A percentile compares a stretch with the other conserved stretches of the same genome.
Evolutionary conservation across 2,113 vertebrate species (phyloP).

Genomic region (Sphaerodactylus townsendi): DNA sequence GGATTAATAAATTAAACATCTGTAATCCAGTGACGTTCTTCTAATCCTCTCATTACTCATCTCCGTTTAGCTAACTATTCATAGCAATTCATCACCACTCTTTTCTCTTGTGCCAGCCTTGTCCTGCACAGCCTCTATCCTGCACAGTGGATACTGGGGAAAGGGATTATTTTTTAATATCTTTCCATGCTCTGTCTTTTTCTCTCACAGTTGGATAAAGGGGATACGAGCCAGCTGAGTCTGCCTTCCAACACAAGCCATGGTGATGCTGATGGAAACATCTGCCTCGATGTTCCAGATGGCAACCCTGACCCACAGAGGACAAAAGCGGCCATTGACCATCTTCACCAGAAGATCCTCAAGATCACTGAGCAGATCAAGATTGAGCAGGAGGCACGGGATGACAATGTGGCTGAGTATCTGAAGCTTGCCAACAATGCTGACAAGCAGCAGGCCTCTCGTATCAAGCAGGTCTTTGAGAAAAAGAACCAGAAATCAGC

Average conservation of each 20-base stretch:
- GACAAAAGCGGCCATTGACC: slow-evolving; percentile 90
- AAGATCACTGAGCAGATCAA: slow-evolving; percentile 99
- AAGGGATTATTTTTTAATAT: neutral
- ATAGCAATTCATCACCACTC: neutral
- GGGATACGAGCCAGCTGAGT: slow-evolving; percentile 82
- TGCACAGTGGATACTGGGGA: neutral
- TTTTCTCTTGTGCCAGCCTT: neutral
- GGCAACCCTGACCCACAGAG: slow-evolving; percentile 87
- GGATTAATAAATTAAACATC: neutral
- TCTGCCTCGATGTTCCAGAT: slow-evolving; percentile 86
- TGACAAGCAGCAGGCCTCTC: slow-evolving; percentile 93
- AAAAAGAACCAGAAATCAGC: slow-evolving; percentile 99
- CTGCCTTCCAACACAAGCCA: slow-evolving; percentile 82
- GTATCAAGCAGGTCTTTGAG: slow-evolving; percentile 99
- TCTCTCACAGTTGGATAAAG: slow-evolving; percentile 88
- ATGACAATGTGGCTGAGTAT: slow-evolving; percentile 97
- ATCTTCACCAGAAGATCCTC: slow-evolving; percentile 97
- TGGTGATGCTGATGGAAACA: slow-evolving; percentile 85
- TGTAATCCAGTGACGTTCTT: neutral
- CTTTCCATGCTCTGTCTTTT: neutral
- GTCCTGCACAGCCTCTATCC: neutral
- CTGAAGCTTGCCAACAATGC: slow-evolving; percentile 97
- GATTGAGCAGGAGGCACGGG: slow-evolving; percentile 95
- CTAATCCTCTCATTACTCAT: neutral
- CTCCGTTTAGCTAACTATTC: neutral